Evolutionary conservation across 2,113 vertebrate species (phyloP), one percentile per base, ranked within the genome.

Genomic region (Scytalopus superciliaris): DNA sequence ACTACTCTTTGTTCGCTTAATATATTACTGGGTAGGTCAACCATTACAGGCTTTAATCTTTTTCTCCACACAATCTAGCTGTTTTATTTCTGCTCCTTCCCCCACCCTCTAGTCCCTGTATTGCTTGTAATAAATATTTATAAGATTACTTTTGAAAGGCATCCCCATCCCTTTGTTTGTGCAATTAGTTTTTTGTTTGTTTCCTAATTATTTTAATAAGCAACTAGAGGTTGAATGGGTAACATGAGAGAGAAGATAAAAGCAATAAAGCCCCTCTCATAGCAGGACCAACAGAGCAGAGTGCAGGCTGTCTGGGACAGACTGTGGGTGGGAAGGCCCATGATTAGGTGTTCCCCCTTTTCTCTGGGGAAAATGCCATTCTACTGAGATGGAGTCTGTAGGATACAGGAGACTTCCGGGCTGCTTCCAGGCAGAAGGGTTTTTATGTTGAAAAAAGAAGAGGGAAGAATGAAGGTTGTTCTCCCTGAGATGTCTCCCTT

Each of bases 61-160:
- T 81, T 93, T 90, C 74, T 94, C 81, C 70, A 89, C 83, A 75
- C 45, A 84, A 85, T 25, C 91, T 97, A 84, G 95, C 47, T 96
- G 88, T 89, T 97, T 95, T 96, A 84, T 83, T 96, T 94, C 60
- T 92, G 40, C 68, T 93, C 60, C 53, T 90, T 96, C 66, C 74
- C 73, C 74, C 72, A 49, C 64, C 12, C 12, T 39, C 59, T 67
- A 72, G 57, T 79, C 84, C 72, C 83, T 60, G 30, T 81, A 78
- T 67, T 60, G 22, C 39, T 88, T 89, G 45, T 95, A 95, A 97
- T 95, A 97, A 97, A 97, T 97, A 98, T 96, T 97, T 97, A 95
- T 94, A 87, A 85, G 92, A 93, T 96, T 97, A 96, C 97, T 98
- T 97, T 96, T 90, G 90, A 97, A 96, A 97, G 79, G 76, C 81